These are phyloP conservation scores for Brachynemurus nebulosus DNA, from an alignment of 2,888 invertebrate species.

Conservation along the genomic window DNA sequence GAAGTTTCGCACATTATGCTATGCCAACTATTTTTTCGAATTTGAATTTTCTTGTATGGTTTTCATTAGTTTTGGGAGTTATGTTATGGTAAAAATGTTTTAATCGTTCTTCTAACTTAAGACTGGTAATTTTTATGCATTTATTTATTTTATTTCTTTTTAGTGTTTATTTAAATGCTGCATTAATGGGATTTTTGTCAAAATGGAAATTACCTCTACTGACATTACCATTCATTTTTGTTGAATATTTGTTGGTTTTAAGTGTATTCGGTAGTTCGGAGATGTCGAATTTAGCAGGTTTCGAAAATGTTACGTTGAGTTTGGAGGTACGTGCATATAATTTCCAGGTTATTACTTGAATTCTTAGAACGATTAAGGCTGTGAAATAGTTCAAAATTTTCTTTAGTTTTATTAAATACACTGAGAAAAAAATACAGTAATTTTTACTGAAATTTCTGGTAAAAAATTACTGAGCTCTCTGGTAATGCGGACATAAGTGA, in stretches of 20 bases:
- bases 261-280: slow-evolving; percentile 4
- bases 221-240: slow-evolving; percentile 29
- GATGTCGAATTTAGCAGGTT: background rate
- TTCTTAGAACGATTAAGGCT: no score
- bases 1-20: slow-evolving; percentile 23
- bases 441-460: no score
- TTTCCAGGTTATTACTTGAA: no score
- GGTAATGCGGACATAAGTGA: no score
- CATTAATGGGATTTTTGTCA: slow-evolving; percentile 15
- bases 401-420: no score
- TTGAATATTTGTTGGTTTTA: slow-evolving; percentile 26
- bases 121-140: no score
- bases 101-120: no score
- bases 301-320: no score
- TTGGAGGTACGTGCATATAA: no score
- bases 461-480: no score
- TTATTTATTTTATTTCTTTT: slow-evolving; percentile 15
- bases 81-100: background rate
- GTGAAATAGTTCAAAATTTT: no score
- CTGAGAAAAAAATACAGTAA: no score
- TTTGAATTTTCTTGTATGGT: slow-evolving; percentile 14
- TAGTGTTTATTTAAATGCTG: slow-evolving; percentile 26
- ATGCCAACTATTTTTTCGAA: slow-evolving; percentile 24
- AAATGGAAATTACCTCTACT: slow-evolving; percentile 25
- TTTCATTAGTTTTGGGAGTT: background rate